Percentiles rank a stretch among this genome's conserved stretches.
Evolutionary conservation across 2,888 invertebrate genomes (phyloP).

Genomic region (Chaetogeoica ovagalla): DNA sequence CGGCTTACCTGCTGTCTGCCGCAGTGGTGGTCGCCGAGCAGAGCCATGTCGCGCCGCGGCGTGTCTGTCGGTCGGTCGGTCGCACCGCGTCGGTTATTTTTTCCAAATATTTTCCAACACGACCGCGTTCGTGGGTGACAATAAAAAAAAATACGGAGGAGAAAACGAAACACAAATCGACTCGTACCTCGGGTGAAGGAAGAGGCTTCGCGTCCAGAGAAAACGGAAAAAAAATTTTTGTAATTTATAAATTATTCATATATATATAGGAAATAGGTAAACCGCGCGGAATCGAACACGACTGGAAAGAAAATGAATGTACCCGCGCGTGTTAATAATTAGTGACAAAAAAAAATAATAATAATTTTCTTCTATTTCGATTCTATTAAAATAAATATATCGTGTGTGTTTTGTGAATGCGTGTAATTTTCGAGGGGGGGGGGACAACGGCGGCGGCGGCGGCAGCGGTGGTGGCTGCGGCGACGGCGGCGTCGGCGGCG

Average conservation of each 20-base stretch:
- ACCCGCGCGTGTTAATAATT: neutral
- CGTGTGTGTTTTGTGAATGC: neutral
- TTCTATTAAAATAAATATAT: too few relatives aligned
- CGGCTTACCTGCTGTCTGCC: slow-evolving; percentile 51
- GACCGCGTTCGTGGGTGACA: neutral
- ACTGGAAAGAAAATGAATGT: too few relatives aligned
- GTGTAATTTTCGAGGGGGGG: slow-evolving; percentile 10
- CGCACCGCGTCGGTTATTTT: slow-evolving; percentile 15
- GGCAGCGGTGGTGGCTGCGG: slow-evolving; percentile 17
- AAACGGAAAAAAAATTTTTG: too few relatives aligned
- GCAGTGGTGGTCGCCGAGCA: slow-evolving; percentile 46
- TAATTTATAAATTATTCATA: too few relatives aligned
- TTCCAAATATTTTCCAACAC: neutral
- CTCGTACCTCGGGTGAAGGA: too few relatives aligned
- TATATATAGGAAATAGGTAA: too few relatives aligned
- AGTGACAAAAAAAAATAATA: too few relatives aligned
- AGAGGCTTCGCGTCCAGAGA: too few relatives aligned
- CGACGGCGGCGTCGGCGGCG: slow-evolving; percentile 49
- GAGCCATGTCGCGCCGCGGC: slow-evolving; percentile 23
- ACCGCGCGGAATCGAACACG: too few relatives aligned
- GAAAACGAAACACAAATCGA: too few relatives aligned
- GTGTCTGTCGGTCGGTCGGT: neutral
- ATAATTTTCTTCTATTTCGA: too few relatives aligned
- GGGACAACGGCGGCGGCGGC: slow-evolving; percentile 32
- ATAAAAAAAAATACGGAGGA: too few relatives aligned